These are phyloP conservation scores for Nomada ferruginata DNA, from an alignment of 2,888 invertebrate species.

Conservation along the genomic window DNA sequence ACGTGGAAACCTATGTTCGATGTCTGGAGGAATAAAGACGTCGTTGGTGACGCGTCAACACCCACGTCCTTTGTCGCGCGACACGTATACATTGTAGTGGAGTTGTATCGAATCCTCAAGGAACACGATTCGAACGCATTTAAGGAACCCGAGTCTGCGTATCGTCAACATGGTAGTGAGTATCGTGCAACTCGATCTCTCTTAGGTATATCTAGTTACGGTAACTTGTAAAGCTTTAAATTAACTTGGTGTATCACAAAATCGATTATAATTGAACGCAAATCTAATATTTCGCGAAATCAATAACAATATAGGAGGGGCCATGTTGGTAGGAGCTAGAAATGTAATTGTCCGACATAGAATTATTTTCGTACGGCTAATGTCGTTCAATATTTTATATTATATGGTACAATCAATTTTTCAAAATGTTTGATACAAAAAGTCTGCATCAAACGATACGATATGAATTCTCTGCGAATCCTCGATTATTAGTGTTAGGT, in stretches of 20 bases:
- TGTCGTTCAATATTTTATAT: too few relatives aligned
- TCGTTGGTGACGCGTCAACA: constrained; percentile 78
- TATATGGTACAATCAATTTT: too few relatives aligned
- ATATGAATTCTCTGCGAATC: too few relatives aligned
- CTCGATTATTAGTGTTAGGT: too few relatives aligned
- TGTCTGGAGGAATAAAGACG: constrained; percentile 79
- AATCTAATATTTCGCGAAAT: background rate
- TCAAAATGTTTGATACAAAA: too few relatives aligned
- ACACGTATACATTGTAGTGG: constrained; percentile 50
- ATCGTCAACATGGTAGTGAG: constrained; percentile 58
- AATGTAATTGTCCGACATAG: too few relatives aligned
- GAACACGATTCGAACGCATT: constrained; percentile 60
- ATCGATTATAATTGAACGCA: constrained; percentile 10
- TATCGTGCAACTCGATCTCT: constrained; percentile 57
- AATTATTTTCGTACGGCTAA: too few relatives aligned
- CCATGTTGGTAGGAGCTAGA: too few relatives aligned
- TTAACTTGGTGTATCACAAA: constrained; percentile 8
- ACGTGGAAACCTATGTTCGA: constrained; percentile 78
- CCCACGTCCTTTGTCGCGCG: constrained; percentile 69
- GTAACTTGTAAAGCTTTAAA: constrained; percentile 32
- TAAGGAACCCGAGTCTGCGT: constrained; percentile 56
- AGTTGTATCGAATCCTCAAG: constrained; percentile 42
- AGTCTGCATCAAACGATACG: too few relatives aligned
- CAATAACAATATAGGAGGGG: background rate
- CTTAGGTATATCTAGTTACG: constrained; percentile 56